Percentiles rank a stretch among this genome's conserved stretches.
Evolutionary conservation across 2,888 invertebrate species (phyloP).

Genomic region (Tachina grossa): DNA sequence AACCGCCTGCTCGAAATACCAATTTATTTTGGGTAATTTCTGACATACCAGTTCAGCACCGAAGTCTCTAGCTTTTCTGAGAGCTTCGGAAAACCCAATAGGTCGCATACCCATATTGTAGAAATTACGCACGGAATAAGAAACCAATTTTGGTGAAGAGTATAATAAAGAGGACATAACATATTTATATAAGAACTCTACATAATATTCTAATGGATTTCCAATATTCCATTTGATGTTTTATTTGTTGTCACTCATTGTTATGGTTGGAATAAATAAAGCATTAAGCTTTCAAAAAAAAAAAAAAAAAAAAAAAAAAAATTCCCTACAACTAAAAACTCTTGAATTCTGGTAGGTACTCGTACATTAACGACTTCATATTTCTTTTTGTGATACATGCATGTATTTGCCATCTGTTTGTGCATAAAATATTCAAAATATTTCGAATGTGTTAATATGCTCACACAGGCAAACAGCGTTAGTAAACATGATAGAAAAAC

Average conservation of each 20-base stretch:
- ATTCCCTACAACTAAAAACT: not conserved
- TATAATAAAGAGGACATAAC: no score
- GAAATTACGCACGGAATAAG: no score
- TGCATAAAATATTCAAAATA: slow-evolving; percentile 48
- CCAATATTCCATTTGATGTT: not conserved
- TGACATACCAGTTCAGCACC: no score
- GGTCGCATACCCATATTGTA: no score
- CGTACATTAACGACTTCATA: not conserved
- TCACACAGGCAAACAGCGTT: not conserved
- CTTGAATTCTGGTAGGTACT: not conserved
- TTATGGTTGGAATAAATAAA: slow-evolving; percentile 28
- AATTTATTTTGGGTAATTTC: no score
- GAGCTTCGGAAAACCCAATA: no score
- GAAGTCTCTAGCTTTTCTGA: no score
- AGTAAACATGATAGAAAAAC: slow-evolving; percentile 6
- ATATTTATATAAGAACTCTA: no score
- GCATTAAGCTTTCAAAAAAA: slow-evolving; percentile 24
- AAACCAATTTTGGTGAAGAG: no score
- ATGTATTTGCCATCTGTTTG: not conserved
- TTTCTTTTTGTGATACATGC: no score
- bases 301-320: slow-evolving; percentile 31
- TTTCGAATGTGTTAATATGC: slow-evolving; percentile 17
- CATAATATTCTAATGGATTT: not conserved
- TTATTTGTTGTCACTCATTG: slow-evolving; percentile 36
- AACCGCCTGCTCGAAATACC: no score